Evolutionary conservation across 2,797 vertebrate genomes (phyloP), one percentile per base, ranked within the genome.

Genomic region (Sebastes kiyomatsui): DNA sequence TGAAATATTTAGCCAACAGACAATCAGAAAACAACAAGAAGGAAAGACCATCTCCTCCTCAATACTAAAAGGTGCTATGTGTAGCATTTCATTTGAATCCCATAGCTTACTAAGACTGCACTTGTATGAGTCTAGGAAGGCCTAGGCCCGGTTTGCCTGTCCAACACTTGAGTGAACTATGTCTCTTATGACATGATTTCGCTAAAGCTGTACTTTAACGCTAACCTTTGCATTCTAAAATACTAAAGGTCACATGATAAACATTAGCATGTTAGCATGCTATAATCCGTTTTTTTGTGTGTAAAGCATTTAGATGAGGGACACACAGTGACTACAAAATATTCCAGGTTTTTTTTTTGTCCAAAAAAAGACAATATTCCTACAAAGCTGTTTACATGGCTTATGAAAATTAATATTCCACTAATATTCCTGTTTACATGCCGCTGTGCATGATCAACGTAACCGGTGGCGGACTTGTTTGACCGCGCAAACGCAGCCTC

Each of bases 21-120:
- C 91, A 92, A 93, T 89, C 90, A 87, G 77, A 79, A 32, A 49
- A 46, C 30, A 54, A 38, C 16, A 38, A 25, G 23, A 27, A 33
- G 60, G 10, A 42, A 54, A 54, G 18, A 67, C 7, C 33, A 54
- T 61, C 22, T 68, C 56, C 35, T 70, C 59, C 14, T 64, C 4
- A 20, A 18, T 14, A 10, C 52, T 77, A 38, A 69, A 85, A 78
- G 73, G 83, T 88, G 79, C 81, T 82, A 13, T 68, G 79, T 84
- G 83, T 62, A 82, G 68, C 28, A 32, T 66, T 56, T 28, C 10
- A 72, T 74, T 13, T 56, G 3, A 56, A 27, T 30, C 54, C 23
- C 10, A n/a, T 2, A 35, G 42, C 22, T 58, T 10, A 33, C 14
- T 55, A 20, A 56, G 12, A 42, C 66, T 65, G n/a, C 28, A 27